Conservation (phyloP, 1,140 invertebrate genomes). For the Micrasema longulum region DNA sequence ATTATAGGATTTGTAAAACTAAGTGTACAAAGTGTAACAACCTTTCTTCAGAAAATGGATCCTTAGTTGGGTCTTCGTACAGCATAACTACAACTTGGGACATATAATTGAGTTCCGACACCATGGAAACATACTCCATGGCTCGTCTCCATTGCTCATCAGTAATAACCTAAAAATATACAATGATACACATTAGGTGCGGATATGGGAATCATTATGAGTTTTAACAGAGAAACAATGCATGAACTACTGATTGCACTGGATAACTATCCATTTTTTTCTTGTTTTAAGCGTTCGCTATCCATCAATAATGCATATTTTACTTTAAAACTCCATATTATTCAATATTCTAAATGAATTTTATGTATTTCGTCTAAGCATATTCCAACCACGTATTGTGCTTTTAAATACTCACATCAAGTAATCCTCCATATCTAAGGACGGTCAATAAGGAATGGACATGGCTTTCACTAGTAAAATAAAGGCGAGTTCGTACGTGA, state of each 20-base stretch:
- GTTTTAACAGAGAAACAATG: too few relatives aligned
- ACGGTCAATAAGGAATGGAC: slow-evolving; percentile 98
- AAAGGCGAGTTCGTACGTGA: slow-evolving; percentile 96
- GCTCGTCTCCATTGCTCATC: slow-evolving; percentile 99
- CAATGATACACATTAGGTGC: slow-evolving; percentile 2
- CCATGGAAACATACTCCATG: slow-evolving; percentile 97
- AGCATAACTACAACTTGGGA: slow-evolving; percentile 99
- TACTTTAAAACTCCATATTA: too few relatives aligned
- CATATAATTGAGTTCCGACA: slow-evolving; percentile 99
- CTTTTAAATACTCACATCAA: slow-evolving; percentile 78
- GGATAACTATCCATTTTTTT: too few relatives aligned
- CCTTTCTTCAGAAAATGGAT: slow-evolving; percentile 87
- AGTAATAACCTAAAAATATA: slow-evolving; percentile 73
- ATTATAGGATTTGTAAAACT: too few relatives aligned
- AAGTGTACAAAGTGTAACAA: too few relatives aligned
- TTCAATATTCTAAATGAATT: too few relatives aligned
- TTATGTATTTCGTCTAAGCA: too few relatives aligned
- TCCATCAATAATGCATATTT: too few relatives aligned
- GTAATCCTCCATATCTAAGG: slow-evolving; percentile 91
- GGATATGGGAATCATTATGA: too few relatives aligned
- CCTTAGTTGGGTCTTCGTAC: slow-evolving; percentile 99
- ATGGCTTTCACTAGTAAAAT: slow-evolving; percentile 99
- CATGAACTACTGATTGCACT: too few relatives aligned
- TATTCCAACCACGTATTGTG: too few relatives aligned
- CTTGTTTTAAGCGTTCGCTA: too few relatives aligned